Conservation (phyloP, 2,888 invertebrate genomes). For the Dolomedes plantarius region DNA sequence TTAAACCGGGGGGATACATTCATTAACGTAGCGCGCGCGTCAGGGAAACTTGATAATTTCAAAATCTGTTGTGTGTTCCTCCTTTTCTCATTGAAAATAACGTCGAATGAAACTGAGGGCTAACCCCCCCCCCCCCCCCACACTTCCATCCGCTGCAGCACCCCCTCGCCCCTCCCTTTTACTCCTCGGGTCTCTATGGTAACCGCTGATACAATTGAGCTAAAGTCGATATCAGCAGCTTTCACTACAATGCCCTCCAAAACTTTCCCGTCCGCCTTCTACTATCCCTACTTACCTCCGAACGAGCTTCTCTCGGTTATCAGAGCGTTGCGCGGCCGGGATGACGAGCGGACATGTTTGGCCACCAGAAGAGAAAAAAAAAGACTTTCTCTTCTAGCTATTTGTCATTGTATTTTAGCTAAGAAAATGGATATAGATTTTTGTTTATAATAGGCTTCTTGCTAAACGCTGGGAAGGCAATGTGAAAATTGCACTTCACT, state of each 20-base stretch:
- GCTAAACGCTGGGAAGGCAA: too few species aligned
- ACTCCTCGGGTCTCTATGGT: conserved; percentile 29
- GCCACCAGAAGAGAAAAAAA: too few species aligned
- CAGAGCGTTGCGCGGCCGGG: neutral
- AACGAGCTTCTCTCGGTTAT: neutral
- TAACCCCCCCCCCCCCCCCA: neutral
- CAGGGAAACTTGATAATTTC: conserved; percentile 64
- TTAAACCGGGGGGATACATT: conserved; percentile 38
- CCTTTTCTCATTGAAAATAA: conserved; percentile 27
- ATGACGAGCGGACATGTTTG: neutral
- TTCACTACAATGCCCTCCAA: conserved; percentile 55
- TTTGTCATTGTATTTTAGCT: too few species aligned
- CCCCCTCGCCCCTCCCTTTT: neutral
- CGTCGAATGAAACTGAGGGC: conserved; percentile 14
- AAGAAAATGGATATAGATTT: too few species aligned
- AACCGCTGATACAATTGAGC: conserved; percentile 68
- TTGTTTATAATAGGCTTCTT: too few species aligned
- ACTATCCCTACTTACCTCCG: conserved; percentile 10
- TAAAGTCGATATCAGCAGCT: conserved; percentile 70
- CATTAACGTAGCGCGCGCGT: conserved; percentile 30
- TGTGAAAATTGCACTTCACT: too few species aligned
- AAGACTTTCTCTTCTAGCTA: too few species aligned
- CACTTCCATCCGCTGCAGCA: neutral
- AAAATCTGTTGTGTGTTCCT: conserved; percentile 49
- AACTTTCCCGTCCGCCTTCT: conserved; percentile 30